Conservation (phyloP, 2,113 vertebrate species). For the Cyrtonyx montezumae region DNA sequence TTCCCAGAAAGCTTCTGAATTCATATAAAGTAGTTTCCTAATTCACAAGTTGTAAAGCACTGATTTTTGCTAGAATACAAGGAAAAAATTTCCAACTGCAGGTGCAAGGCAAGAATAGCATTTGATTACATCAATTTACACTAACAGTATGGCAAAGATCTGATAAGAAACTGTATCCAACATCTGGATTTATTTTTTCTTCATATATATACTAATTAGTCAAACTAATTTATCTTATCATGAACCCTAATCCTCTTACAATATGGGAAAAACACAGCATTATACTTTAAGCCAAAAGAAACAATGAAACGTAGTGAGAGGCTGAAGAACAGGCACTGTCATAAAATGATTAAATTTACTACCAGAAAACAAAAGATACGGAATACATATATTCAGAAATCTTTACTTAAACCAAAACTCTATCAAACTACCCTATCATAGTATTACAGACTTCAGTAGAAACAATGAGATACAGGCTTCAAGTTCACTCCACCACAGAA, state of each 20-base stretch:
- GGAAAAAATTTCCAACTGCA: background rate
- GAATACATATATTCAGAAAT: background rate
- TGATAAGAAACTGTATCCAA: background rate
- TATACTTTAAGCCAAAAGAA: background rate
- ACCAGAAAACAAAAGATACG: background rate
- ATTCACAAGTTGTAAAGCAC: background rate
- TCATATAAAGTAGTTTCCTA: background rate
- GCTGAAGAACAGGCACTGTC: background rate
- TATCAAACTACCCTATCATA: background rate
- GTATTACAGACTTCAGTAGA: background rate
- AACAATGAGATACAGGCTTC: background rate
- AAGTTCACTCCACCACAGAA: background rate
- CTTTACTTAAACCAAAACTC: background rate
- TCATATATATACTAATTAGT: background rate
- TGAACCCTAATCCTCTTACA: background rate
- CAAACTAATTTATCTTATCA: background rate
- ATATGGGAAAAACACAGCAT: background rate
- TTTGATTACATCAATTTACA: background rate
- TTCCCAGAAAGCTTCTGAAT: background rate
- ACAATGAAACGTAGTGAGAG: background rate
- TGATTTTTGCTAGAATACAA: background rate
- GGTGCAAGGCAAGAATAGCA: background rate
- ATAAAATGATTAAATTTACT: background rate
- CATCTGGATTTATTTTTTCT: background rate
- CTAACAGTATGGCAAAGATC: background rate